phyloP scores from a whole-genome alignment of 2,113 vertebrate species.

The Pteruthius melanotis region DNA sequence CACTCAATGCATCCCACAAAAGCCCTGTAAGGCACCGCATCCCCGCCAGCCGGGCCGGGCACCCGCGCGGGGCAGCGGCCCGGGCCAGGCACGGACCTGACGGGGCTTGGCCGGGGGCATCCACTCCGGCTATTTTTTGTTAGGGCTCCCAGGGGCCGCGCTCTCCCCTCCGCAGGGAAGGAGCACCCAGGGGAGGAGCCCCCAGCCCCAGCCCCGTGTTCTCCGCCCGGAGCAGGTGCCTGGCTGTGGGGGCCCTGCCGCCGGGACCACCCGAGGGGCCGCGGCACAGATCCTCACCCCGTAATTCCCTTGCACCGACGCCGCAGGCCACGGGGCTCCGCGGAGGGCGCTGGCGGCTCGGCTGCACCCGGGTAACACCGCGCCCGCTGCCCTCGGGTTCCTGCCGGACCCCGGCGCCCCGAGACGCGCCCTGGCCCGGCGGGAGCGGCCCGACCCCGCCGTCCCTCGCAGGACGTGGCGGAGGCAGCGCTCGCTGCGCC shows the following conservation, averaged over 20 bases:
- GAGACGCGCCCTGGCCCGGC: neutral
- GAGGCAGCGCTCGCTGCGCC: neutral
- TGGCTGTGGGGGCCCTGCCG: neutral
- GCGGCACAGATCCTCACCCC: neutral
- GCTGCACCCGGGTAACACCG: neutral
- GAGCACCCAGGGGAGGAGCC: neutral
- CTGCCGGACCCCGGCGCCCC: neutral
- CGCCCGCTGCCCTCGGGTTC: neutral
- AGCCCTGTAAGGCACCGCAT: rapidly evolving
- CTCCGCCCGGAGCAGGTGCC: neutral
- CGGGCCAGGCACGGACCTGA: rapidly evolving
- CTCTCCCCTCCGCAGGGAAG: neutral
- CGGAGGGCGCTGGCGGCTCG: neutral
- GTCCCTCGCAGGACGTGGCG: too few species aligned
- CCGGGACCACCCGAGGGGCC: neutral
- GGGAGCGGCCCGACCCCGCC: neutral
- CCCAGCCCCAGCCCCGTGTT: neutral
- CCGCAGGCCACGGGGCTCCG: neutral
- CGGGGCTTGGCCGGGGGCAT: too few species aligned
- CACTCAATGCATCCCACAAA: rapidly evolving
- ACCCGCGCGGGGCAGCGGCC: too few species aligned
- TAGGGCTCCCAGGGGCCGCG: neutral
- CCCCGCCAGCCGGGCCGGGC: neutral
- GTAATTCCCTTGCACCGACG: neutral
- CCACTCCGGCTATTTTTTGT: rapidly evolving